Percentiles rank a stretch among this genome's conserved stretches.
Evolutionary conservation across 2,888 invertebrate species (phyloP).

Genomic region (Sminthurinus aureus): DNA sequence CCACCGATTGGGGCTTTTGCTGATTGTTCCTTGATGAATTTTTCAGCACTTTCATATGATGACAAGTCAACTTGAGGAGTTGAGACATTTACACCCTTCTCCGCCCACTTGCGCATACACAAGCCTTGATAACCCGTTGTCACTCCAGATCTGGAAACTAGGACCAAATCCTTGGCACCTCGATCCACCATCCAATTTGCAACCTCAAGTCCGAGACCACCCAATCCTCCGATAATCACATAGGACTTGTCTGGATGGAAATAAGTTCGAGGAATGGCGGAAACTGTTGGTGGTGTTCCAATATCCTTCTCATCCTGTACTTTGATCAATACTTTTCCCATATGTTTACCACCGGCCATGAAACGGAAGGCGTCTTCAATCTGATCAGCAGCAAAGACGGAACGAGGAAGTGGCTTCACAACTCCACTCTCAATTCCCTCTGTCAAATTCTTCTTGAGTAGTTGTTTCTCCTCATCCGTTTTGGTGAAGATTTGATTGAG

Average conservation of each 20-base stretch:
- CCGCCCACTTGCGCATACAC: conserved; percentile 35
- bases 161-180: conserved; percentile 39
- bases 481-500: conserved; percentile 48
- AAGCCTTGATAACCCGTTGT: conserved; percentile 38
- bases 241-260: conserved; percentile 68
- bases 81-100: conserved; percentile 1
- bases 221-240: conserved; percentile 67
- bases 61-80: conserved; percentile 36
- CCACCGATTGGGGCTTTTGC: conserved; percentile 78
- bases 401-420: conserved; percentile 74
- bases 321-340: conserved; percentile 76
- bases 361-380: conserved; percentile 78
- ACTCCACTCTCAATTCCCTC: conserved; percentile 73
- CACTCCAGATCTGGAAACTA: conserved; percentile 41
- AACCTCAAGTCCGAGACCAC: conserved; percentile 46
- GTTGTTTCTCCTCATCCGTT: conserved; percentile 73
- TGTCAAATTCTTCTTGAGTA: conserved; percentile 68
- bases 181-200: conserved; percentile 39
- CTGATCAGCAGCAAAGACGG: conserved; percentile 72
- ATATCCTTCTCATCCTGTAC: conserved; percentile 63
- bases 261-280: conserved; percentile 66
- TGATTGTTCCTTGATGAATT: conserved; percentile 63
- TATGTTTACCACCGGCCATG: conserved; percentile 79
- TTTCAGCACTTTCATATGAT: conserved; percentile 11
- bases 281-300: conserved; percentile 49